Evolutionary conservation across 2,888 invertebrate genomes (phyloP).

Genomic region (Rhingia rostrata): DNA sequence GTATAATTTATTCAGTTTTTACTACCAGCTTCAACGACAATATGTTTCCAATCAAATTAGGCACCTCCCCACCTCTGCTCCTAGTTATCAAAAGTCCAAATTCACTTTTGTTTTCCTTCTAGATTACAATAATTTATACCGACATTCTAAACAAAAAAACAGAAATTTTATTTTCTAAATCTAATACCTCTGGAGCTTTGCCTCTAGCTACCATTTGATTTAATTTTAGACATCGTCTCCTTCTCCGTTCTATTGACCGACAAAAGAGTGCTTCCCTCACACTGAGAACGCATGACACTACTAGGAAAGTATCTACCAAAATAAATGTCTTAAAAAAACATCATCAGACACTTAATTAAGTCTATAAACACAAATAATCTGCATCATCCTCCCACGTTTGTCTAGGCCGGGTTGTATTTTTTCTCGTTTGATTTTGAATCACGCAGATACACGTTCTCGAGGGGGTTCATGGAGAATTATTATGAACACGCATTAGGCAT

Average conservation of each 20-base stretch:
- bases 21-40: not conserved
- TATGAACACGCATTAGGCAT: constrained; percentile 11
- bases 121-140: not conserved
- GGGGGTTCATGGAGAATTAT: constrained; percentile 26
- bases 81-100: not conserved
- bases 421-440: not conserved
- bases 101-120: not conserved
- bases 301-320: constrained; percentile 52
- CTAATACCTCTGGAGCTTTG: constrained; percentile 33
- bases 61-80: no score
- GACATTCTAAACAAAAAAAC: not conserved
- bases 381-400: constrained; percentile 6
- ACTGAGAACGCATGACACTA: constrained; percentile 15
- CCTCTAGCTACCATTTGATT: constrained; percentile 20
- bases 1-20: not conserved
- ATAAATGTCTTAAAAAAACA: constrained; percentile 48
- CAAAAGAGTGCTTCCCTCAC: constrained; percentile 3
- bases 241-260: constrained; percentile 43
- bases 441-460: not conserved
- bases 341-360: constrained; percentile 60
- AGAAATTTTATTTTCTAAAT: constrained; percentile 14
- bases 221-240: constrained; percentile 38
- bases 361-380: constrained; percentile 51
- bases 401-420: not conserved
- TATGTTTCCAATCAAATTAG: not conserved